These are phyloP conservation scores for Emydoidea blandingii DNA, from an alignment of 2,797 vertebrate genomes.

Conservation along the genomic window DNA sequence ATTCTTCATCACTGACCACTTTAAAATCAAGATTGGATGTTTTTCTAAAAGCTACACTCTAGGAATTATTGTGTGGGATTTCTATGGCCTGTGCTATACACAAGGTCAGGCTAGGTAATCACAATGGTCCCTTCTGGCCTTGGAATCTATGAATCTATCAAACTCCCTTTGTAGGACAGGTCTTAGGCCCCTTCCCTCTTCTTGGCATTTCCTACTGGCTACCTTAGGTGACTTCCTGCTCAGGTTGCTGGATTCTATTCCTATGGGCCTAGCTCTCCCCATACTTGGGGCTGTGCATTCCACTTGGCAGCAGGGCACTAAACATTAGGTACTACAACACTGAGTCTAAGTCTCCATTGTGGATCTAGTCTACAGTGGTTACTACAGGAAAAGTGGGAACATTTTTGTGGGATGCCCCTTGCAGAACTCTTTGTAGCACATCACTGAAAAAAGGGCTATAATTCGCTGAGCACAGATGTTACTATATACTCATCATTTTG, in stretches of 20 bases:
- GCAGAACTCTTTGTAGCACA: neutral
- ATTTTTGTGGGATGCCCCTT: neutral
- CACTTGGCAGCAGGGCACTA: neutral
- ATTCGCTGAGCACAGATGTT: neutral
- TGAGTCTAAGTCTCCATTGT: neutral
- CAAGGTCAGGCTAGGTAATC: neutral
- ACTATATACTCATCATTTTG: neutral
- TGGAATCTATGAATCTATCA: neutral
- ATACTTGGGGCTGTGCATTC: neutral
- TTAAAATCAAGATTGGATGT: neutral
- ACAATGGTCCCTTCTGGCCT: neutral
- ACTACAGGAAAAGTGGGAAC: neutral
- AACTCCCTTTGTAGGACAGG: neutral
- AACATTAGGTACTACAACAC: neutral
- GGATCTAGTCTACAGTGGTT: neutral
- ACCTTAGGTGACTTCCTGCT: neutral
- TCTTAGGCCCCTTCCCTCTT: neutral
- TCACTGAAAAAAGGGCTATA: neutral
- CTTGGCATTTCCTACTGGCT: neutral
- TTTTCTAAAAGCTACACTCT: neutral
- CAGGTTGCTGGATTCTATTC: neutral
- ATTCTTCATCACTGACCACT: neutral
- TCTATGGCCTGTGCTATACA: neutral
- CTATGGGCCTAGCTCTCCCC: no score
- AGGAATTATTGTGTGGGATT: neutral